Percentiles rank a stretch among this genome's conserved stretches.
phyloP scores from a whole-genome alignment of 2,113 vertebrate species.

The Euleptes europaea region DNA sequence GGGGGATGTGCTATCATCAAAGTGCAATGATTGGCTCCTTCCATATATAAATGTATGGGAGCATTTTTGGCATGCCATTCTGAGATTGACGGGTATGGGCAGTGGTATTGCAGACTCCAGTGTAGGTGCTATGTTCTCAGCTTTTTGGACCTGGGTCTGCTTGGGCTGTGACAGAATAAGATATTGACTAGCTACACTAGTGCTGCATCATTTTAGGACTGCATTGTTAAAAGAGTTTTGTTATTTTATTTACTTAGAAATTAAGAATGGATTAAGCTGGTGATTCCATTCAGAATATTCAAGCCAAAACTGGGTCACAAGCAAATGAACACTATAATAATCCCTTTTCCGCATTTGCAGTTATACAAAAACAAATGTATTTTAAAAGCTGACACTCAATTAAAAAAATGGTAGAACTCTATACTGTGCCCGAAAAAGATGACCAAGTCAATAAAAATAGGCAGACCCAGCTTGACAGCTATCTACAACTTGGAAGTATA shows the following conservation, averaged over 20 bases:
- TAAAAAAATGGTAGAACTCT: slow-evolving; percentile 65
- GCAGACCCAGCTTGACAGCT: slow-evolving; percentile 64
- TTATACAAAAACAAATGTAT: slow-evolving; percentile 65
- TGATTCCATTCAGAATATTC: slow-evolving; percentile 45
- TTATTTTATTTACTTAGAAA: neutral
- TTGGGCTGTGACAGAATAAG: no score
- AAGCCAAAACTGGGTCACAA: slow-evolving; percentile 65
- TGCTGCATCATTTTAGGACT: no score
- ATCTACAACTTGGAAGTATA: slow-evolving; percentile 56
- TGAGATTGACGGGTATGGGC: no score
- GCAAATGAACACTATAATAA: slow-evolving; percentile 61
- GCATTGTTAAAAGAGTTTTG: no score
- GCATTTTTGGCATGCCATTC: no score
- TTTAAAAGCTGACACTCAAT: slow-evolving; percentile 63
- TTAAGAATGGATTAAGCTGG: slow-evolving; percentile 53
- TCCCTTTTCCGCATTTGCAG: slow-evolving; percentile 66
- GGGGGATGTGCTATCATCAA: no score
- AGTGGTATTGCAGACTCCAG: no score
- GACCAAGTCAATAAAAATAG: slow-evolving; percentile 62
- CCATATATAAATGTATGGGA: no score
- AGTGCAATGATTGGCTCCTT: no score
- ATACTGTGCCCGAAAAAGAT: slow-evolving; percentile 65
- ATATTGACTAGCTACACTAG: no score
- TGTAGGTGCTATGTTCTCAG: no score
- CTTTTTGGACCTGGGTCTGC: no score